Evolutionary conservation across 2,113 vertebrate species (phyloP).

Genomic region (Pipra filicauda): DNA sequence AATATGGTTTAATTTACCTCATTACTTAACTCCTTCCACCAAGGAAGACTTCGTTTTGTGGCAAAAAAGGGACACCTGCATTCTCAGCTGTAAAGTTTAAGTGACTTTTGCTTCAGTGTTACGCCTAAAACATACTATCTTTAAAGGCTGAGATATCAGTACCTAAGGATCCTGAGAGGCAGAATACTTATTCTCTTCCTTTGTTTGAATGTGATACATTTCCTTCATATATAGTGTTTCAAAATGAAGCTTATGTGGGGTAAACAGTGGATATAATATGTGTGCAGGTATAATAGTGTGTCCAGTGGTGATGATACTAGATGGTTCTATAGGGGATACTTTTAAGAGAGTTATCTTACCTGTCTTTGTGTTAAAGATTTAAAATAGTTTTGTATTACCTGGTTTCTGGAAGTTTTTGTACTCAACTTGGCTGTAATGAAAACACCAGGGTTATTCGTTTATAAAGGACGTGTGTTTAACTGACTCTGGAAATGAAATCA

Average conservation of each 20-base stretch:
- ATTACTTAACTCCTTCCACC: background rate
- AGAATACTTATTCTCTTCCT: background rate
- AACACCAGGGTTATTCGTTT: background rate
- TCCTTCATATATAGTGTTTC: background rate
- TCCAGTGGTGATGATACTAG: background rate
- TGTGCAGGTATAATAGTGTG: background rate
- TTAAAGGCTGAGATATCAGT: background rate
- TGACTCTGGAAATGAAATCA: background rate
- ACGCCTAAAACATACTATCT: background rate
- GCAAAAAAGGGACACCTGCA: fast-evolving
- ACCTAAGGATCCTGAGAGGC: background rate
- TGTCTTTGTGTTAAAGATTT: background rate
- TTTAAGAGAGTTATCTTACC: background rate
- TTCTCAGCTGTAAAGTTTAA: background rate
- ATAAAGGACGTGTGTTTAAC: background rate
- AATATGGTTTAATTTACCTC: background rate
- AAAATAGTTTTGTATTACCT: background rate
- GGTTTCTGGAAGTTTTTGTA: background rate
- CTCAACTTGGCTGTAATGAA: background rate
- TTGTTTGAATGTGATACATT: background rate
- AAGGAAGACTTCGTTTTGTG: background rate
- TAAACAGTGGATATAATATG: background rate
- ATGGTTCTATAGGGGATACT: background rate
- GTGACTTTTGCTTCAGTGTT: background rate
- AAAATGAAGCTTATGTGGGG: background rate